Conservation (phyloP, 2,113 vertebrate genomes). For the Thamnaconus septentrionalis region DNA sequence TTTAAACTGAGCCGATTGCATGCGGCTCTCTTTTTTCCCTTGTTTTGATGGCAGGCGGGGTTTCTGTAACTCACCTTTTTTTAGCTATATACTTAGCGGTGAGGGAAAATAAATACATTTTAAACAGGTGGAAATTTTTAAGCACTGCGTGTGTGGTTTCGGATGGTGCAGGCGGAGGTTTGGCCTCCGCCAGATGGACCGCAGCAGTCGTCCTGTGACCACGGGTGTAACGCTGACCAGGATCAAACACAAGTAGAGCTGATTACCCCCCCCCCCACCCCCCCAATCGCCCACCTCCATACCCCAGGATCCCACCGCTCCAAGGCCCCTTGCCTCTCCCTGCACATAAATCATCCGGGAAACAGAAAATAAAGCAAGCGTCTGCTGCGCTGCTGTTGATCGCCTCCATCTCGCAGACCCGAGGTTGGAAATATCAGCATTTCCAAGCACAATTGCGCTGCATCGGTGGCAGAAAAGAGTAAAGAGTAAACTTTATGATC, state of each 20-base stretch:
- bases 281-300: slow-evolving; percentile 45
- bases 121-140: too few relatives aligned
- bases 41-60: too few relatives aligned
- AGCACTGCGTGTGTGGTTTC: slow-evolving; percentile 1
- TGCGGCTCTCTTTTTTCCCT: too few relatives aligned
- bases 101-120: too few relatives aligned
- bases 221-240: slow-evolving; percentile 69
- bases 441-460: background rate
- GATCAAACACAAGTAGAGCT: slow-evolving; percentile 75
- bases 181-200: slow-evolving; percentile 78
- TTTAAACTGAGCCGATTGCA: slow-evolving; percentile 41
- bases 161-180: slow-evolving; percentile 32
- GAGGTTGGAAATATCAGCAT: background rate
- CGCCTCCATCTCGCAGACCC: background rate
- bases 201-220: slow-evolving; percentile 69
- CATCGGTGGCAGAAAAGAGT: slow-evolving; percentile 9
- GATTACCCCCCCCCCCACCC: slow-evolving; percentile 48
- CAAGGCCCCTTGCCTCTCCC: slow-evolving; percentile 12
- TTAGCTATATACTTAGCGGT: too few relatives aligned
- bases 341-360: background rate
- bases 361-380: background rate
- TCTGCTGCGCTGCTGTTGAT: background rate
- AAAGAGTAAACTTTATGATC: slow-evolving; percentile 38
- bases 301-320: slow-evolving; percentile 34
- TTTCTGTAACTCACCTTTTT: too few relatives aligned